A percentile compares a stretch with the other conserved stretches of the same genome.
Conservation (phyloP, 2,888 invertebrate species). For the Salticus scenicus region DNA sequence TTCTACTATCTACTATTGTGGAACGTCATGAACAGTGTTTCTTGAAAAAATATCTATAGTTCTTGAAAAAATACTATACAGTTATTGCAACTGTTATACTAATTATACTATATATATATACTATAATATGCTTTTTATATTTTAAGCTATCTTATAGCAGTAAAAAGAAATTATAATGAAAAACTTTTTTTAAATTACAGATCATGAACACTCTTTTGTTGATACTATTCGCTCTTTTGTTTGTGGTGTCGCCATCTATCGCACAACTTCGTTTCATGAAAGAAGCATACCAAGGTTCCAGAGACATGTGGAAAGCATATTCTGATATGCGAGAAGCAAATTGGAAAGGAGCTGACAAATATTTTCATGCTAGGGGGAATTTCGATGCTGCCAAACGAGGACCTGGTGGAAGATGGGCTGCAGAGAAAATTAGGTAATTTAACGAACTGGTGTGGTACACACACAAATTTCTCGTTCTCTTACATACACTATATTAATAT, state of each 20-base stretch:
- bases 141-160: too few species aligned
- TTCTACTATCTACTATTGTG: too few species aligned
- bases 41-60: too few species aligned
- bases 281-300: constrained; percentile 24
- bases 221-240: background rate
- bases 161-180: too few species aligned
- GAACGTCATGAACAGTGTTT: too few species aligned
- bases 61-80: too few species aligned
- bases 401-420: constrained; percentile 59
- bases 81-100: too few species aligned
- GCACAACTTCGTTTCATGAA: constrained; percentile 33
- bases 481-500: too few species aligned
- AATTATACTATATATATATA: too few species aligned
- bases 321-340: constrained; percentile 54
- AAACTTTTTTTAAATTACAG: background rate
- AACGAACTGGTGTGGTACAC: too few species aligned
- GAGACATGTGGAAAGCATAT: constrained; percentile 49
- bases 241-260: background rate
- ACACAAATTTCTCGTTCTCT: too few species aligned
- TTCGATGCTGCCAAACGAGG: constrained; percentile 55
- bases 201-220: background rate
- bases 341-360: constrained; percentile 56
- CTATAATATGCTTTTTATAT: too few species aligned
- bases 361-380: constrained; percentile 59
- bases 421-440: constrained; percentile 52